phyloP scores from a whole-genome alignment of 2,888 invertebrate species.

The Chironomus tentans region DNA sequence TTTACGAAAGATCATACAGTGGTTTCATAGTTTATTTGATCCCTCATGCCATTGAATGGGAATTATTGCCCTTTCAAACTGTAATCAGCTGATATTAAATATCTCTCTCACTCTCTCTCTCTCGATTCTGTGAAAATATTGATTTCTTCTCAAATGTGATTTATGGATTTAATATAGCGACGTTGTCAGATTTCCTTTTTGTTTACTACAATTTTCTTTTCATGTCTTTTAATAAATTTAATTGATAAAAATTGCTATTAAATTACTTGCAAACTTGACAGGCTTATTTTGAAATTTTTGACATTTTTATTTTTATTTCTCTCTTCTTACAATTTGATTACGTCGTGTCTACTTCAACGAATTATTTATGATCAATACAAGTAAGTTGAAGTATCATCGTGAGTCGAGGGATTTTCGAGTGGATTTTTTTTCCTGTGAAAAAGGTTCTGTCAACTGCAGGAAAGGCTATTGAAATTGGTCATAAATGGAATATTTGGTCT shows the following conservation, averaged over 20 bases:
- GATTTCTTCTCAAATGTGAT: neutral
- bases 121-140: no score
- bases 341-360: no score
- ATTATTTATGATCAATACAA: no score
- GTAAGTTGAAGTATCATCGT: no score
- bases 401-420: no score
- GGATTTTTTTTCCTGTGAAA: no score
- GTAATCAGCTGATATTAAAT: neutral
- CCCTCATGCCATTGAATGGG: neutral
- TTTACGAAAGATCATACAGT: neutral
- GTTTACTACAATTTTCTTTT: neutral
- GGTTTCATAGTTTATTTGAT: neutral
- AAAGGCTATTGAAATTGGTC: no score
- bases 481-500: no score
- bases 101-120: no score
- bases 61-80: neutral
- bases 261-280: neutral
- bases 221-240: neutral
- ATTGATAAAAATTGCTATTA: neutral
- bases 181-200: neutral
- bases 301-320: no score
- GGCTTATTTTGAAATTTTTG: neutral
- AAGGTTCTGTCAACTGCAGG: no score
- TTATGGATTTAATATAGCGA: neutral
- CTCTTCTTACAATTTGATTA: no score